A percentile compares a stretch with the other conserved stretches of the same genome.
Conservation (phyloP, 2,888 invertebrate species). For the Imbricaverruca yamaguchii region DNA sequence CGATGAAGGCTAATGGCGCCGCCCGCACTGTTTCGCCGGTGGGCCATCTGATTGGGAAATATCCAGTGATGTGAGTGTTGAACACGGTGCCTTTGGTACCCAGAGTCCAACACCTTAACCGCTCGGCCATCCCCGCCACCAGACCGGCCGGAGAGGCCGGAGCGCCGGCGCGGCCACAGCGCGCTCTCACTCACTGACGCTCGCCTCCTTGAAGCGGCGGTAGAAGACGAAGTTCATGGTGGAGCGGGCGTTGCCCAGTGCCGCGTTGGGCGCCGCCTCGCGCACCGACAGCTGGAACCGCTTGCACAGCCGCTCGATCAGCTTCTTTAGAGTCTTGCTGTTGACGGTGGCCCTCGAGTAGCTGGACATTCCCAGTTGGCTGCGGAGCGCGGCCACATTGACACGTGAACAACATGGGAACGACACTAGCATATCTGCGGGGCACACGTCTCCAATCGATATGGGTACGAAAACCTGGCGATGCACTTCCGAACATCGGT, state of each 20-base stretch:
- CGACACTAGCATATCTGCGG: no score
- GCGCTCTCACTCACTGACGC: not conserved
- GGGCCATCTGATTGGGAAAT: no score
- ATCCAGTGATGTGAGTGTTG: no score
- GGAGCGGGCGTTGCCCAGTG: not conserved
- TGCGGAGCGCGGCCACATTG: not conserved
- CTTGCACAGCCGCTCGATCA: not conserved
- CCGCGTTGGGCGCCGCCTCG: not conserved
- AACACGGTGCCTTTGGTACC: no score
- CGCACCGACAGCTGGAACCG: not conserved
- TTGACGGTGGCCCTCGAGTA: not conserved
- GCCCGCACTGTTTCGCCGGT: no score
- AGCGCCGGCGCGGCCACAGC: no score
- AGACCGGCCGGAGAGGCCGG: not conserved
- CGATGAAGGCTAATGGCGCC: no score
- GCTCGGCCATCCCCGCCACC: not conserved
- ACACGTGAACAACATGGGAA: no score
- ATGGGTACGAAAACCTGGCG: no score
- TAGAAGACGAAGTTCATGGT: not conserved
- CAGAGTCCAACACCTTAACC: no score
- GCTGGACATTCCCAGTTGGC: not conserved
- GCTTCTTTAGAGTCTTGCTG: not conserved
- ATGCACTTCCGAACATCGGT: no score
- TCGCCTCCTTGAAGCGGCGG: constrained; percentile 4
- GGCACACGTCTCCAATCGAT: no score